Percentiles rank a stretch among this genome's conserved stretches.
Evolutionary conservation across 1,140 invertebrate genomes (phyloP).

Genomic region (Gonioctena quinquepunctata): DNA sequence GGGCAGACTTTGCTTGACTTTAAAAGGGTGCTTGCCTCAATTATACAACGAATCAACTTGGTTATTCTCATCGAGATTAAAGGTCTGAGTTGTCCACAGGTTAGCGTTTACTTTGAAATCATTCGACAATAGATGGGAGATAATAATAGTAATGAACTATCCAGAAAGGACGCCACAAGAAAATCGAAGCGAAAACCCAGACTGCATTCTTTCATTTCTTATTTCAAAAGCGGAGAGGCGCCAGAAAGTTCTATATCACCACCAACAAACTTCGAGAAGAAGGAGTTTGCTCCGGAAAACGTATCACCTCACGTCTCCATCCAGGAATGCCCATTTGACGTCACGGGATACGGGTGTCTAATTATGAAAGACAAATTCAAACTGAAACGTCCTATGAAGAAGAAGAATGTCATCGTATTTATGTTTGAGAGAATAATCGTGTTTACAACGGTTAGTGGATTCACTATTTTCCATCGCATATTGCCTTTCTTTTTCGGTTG

Average conservation of each 20-base stretch:
- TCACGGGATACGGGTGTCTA: constrained; percentile 7
- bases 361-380: constrained; percentile 17
- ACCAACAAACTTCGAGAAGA: constrained; percentile 9
- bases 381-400: constrained; percentile 4
- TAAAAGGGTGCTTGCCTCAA: too few relatives aligned
- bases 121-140: too few relatives aligned
- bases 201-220: background rate
- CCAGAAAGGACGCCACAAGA: background rate
- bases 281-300: background rate
- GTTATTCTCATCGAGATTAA: too few relatives aligned
- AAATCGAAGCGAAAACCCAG: background rate
- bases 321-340: constrained; percentile 15
- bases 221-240: background rate
- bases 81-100: too few relatives aligned
- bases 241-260: background rate
- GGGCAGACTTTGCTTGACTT: too few relatives aligned
- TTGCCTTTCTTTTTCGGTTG: too few relatives aligned
- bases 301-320: background rate
- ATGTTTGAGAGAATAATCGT: constrained; percentile 20
- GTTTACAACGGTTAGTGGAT: constrained; percentile 13
- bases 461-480: too few relatives aligned
- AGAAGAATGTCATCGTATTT: constrained; percentile 8
- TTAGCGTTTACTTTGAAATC: too few relatives aligned
- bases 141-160: too few relatives aligned
- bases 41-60: too few relatives aligned